Evolutionary conservation across 2,113 vertebrate genomes (phyloP).

Genomic region (Pomatorhinus ruficollis): DNA sequence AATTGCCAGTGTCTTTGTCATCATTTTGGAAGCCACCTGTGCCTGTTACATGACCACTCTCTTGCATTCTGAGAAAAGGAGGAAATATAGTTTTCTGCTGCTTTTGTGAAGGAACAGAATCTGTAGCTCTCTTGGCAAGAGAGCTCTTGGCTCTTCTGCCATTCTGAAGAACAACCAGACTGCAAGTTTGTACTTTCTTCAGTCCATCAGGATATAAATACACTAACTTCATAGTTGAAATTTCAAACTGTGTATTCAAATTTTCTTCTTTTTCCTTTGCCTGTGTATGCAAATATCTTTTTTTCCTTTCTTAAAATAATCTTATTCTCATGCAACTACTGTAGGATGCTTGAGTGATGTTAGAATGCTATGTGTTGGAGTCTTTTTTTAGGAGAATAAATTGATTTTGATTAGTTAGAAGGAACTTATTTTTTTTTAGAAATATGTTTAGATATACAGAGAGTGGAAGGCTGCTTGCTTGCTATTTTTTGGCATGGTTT

Average conservation of each 20-base stretch:
- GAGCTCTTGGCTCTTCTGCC: not conserved
- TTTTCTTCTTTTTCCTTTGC: not conserved
- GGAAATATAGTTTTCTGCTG: not conserved
- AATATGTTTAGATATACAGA: not conserved
- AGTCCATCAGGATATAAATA: not conserved
- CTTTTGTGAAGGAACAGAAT: not conserved
- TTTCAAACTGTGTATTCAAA: not conserved
- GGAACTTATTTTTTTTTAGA: rapidly evolving
- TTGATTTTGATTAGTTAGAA: not conserved
- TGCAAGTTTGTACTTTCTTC: not conserved
- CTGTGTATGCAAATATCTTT: not conserved
- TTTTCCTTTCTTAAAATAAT: not conserved
- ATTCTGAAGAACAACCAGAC: not conserved
- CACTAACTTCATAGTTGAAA: not conserved
- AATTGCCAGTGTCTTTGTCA: not conserved
- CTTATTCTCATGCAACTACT: not conserved
- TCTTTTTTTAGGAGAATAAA: not conserved
- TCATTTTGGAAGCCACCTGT: not conserved
- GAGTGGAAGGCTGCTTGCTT: not conserved
- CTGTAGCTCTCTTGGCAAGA: not conserved
- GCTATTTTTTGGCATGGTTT: not conserved
- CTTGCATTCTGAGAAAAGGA: not conserved
- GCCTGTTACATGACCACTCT: not conserved
- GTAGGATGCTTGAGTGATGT: not conserved
- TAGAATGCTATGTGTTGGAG: not conserved